A percentile compares a stretch with the other conserved stretches of the same genome.
Conservation (phyloP, 2,113 vertebrate genomes). For the Ascaphus truei region DNA sequence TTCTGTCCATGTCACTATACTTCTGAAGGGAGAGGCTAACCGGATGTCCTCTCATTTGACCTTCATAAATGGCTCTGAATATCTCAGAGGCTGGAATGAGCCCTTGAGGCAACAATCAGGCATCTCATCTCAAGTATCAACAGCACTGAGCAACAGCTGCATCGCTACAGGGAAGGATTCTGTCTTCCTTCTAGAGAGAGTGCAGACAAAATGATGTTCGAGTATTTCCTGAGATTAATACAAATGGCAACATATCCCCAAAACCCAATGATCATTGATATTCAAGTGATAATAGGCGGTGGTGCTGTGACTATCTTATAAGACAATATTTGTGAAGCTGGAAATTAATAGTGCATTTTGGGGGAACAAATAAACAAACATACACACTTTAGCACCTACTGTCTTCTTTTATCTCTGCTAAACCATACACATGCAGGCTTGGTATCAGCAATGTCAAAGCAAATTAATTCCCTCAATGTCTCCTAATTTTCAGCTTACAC, state of each 20-base stretch:
- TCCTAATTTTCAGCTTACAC: conserved; percentile 50
- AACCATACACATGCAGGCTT: conserved; percentile 33
- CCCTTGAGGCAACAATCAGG: not conserved
- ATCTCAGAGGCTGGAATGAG: conserved; percentile 2
- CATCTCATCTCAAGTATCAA: not conserved
- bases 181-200: conserved; percentile 6
- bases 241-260: conserved; percentile 22
- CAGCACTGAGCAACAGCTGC: not conserved
- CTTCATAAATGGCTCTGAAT: conserved; percentile 17
- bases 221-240: not conserved
- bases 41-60: conserved; percentile 19
- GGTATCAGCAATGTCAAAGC: conserved; percentile 43
- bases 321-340: conserved; percentile 36
- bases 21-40: conserved; percentile 1
- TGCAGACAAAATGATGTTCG: conserved; percentile 8
- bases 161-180: not conserved
- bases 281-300: conserved; percentile 34
- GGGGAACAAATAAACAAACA: conserved; percentile 22
- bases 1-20: not conserved
- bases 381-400: conserved; percentile 36
- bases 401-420: conserved; percentile 45
- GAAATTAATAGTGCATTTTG: conserved; percentile 1
- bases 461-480: conserved; percentile 49
- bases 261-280: conserved; percentile 9
- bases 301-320: conserved; percentile 34